Conservation (phyloP, 2,888 invertebrate genomes). For the Dryomyza anilis region DNA sequence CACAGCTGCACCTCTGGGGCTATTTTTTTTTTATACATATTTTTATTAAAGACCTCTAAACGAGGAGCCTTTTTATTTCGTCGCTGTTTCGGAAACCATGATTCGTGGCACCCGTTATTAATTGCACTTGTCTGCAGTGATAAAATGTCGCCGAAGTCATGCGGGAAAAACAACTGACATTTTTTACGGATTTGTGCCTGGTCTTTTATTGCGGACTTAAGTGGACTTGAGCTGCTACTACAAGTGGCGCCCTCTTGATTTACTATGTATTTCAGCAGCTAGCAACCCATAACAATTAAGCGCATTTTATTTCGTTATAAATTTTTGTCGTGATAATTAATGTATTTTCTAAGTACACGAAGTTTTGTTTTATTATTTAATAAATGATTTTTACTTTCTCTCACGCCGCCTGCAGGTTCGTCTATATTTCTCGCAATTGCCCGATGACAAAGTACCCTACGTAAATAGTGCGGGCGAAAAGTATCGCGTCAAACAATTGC, state of each 20-base stretch:
- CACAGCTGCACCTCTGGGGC: too few species aligned
- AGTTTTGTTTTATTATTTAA: too few species aligned
- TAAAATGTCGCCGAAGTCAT: conserved; percentile 32
- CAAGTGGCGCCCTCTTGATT: neutral
- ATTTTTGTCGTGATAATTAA: too few species aligned
- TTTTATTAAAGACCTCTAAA: too few species aligned
- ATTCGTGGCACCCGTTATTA: conserved; percentile 34
- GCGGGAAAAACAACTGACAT: conserved; percentile 8
- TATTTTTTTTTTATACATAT: too few species aligned
- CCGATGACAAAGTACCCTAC: conserved; percentile 97
- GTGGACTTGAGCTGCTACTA: neutral
- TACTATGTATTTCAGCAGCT: too few species aligned
- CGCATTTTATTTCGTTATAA: conserved; percentile 2
- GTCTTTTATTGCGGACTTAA: neutral
- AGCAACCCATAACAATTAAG: too few species aligned
- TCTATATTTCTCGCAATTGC: conserved; percentile 92
- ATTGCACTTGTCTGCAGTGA: conserved; percentile 33
- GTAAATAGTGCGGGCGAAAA: conserved; percentile 94
- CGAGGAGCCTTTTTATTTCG: too few species aligned
- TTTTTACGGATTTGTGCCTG: neutral
- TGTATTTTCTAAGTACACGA: too few species aligned
- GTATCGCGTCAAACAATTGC: conserved; percentile 89
- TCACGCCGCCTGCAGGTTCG: conserved; percentile 75
- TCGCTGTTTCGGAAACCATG: neutral
- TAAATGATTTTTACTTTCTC: too few species aligned